Base-by-base conservation (phyloP, 2,113 vertebrate species). In the Opisthocomus hoazin region DNA sequence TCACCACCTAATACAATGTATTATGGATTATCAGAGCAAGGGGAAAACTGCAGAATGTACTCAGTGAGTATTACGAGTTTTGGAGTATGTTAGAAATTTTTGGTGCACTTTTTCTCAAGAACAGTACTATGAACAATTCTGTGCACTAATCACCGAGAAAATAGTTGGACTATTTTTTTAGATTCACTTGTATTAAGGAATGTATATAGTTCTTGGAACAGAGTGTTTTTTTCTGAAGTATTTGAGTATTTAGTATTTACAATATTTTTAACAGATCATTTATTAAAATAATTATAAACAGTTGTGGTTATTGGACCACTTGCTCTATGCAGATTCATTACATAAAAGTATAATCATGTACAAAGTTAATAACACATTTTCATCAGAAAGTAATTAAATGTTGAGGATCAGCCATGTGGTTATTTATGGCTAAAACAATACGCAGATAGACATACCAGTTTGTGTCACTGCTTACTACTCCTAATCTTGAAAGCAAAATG, bases 11-110 rank as follows among this genome's bases (percentile, higher is more conserved):
- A 99, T 99, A 97, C 99, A 99, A 88, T 99, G 99, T 96, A 99
- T 99, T 96, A 99, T 99, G 99, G 99, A 99, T 94, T 99, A 99
- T 97, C 99, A 99, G 98, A 99, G 99, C 98, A 99, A 99, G 97
- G 99, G 99, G 70, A 99, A 99, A 98, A 99, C 98, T 4, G 98
- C 98, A 54, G 99, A 99, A 98, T 99, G 99, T 96, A 98, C 99
- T 92, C 99, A 99, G 99, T 99, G 96, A 98, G 99, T 98, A 93
- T 96, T 34, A n/a, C 0, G 1, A 68, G 51, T 36, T 64, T 41
- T 15, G 68, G 66, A 73, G 37, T 26, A 34, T 17, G 54, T 48
- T 63, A 48, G 88, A 45, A 87, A 29, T 43, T 41, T 30, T 41
- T 45, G 56, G 45, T 86, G 77, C 70, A 5, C 10, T 63, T 70